Conservation (phyloP, 1,140 invertebrate species). For the Drosophila truncata region DNA sequence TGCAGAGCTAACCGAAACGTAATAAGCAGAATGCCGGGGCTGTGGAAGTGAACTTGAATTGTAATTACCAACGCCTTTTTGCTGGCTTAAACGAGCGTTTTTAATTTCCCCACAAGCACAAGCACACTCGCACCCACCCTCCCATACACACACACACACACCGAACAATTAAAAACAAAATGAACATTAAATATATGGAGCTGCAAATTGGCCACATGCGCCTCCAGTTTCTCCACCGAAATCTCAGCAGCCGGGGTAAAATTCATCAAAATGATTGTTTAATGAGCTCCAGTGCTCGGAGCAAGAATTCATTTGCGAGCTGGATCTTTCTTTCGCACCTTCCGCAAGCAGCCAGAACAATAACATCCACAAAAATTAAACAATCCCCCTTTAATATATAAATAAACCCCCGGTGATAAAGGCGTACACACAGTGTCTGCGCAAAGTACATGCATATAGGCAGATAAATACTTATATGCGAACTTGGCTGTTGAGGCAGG, state of each 20-base stretch:
- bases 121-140: background rate
- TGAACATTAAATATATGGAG: conserved; percentile 66
- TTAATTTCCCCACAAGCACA: conserved; percentile 59
- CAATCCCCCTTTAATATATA: conserved; percentile 64
- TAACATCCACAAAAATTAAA: conserved; percentile 53
- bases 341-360: conserved; percentile 38
- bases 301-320: conserved; percentile 57
- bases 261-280: conserved; percentile 83
- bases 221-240: background rate
- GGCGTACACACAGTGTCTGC: conserved; percentile 15
- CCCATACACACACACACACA: conserved; percentile 8
- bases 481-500: conserved; percentile 22
- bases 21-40: conserved; percentile 45
- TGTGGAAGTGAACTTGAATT: conserved; percentile 77
- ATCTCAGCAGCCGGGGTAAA: conserved; percentile 24
- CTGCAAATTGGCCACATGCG: conserved; percentile 68
- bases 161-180: conserved; percentile 59
- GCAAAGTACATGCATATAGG: conserved; percentile 4
- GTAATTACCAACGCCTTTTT: conserved; percentile 74
- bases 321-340: conserved; percentile 71
- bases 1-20: conserved; percentile 26
- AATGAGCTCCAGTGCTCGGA: conserved; percentile 62
- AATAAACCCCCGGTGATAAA: conserved; percentile 57
- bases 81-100: conserved; percentile 56
- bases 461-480: conserved; percentile 11